Base-by-base conservation (phyloP, 2,113 vertebrate genomes). In the Larimichthys crocea region DNA sequence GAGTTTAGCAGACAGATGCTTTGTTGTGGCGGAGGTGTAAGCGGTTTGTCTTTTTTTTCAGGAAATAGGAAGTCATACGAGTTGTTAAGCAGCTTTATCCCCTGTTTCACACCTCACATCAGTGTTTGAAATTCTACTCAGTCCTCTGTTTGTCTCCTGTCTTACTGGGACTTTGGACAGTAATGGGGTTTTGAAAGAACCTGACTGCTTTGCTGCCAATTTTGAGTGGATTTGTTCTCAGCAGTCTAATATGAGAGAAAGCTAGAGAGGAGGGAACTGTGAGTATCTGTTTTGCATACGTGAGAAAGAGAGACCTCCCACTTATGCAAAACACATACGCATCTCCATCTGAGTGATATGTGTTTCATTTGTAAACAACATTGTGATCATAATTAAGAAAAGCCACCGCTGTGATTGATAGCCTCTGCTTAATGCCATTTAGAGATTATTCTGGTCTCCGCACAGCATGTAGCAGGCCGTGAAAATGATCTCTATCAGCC, bases 1-100 rank as follows among this genome's bases (percentile, higher is more conserved):
- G 49, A 57, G 10, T 74, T 62, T 40, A 68, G 66, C 44, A 66
- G 76, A 64, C 56, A 76, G 26, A 74, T 26, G 69, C 57, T 44
- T 64, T 74, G 68, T 78, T 82, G 35, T 70, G 63, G 52, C 42
- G 60, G 61, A 84, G 74, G 77, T 84, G 57, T 86, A 50, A 76
- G 83, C 71, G 53, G 40, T 69, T 65, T 85, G 4, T 44, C 17
- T 60, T 17, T 24, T 24, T 70, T 11, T 31, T 55, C 44, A 46
- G 48, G 61, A 20, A 20, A 74, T 26, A 22, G 52, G 44, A 55
- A 50, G 52, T 72, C 66, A 46, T 15, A 71, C 1, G 5, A 57
- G 68, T 53, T 80, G 80, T 84, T 88, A 70, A 89, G 75, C 79
- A 73, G 82, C 65, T 83, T 86, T 76, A 73, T 56, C 35, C 46